A percentile compares a stretch with the other conserved stretches of the same genome.
Conservation (phyloP, 2,888 invertebrate genomes). For the Merodon equestris region DNA sequence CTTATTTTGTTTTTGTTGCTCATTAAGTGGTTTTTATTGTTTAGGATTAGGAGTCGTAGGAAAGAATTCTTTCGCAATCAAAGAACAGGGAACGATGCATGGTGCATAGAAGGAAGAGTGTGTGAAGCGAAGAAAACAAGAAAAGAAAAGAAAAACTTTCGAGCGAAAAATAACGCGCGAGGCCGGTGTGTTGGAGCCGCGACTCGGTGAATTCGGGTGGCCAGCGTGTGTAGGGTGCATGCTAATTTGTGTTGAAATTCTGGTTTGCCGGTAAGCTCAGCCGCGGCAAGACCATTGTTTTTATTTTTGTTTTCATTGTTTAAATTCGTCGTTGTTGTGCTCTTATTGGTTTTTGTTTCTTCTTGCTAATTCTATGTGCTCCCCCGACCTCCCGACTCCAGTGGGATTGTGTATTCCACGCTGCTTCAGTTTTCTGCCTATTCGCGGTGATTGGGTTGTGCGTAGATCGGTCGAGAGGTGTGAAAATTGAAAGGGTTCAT, state of each 20-base stretch:
- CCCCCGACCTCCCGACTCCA: constrained; percentile 34
- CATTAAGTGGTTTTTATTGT: constrained; percentile 41
- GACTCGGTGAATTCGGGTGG: constrained; percentile 18
- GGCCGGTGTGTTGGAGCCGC: constrained; percentile 30
- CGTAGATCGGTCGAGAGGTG: constrained; percentile 36
- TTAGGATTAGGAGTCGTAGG: constrained; percentile 6
- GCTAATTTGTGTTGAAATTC: constrained; percentile 56
- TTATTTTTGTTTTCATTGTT: constrained; percentile 15
- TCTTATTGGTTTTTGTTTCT: constrained; percentile 9
- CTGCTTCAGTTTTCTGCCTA: constrained; percentile 44
- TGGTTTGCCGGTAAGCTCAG: constrained; percentile 62
- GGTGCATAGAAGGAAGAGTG: too few species aligned
- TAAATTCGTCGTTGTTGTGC: constrained; percentile 48
- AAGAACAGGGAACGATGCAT: too few species aligned
- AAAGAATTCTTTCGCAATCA: constrained; percentile 9
- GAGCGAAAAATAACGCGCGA: constrained; percentile 50
- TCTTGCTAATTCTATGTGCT: background rate
- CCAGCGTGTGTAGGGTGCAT: constrained; percentile 54
- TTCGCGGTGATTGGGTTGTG: constrained; percentile 19
- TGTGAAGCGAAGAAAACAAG: constrained; percentile 3
- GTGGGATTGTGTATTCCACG: constrained; percentile 38
- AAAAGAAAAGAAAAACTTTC: constrained; percentile 15
- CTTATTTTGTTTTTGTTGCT: constrained; percentile 22
- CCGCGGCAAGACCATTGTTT: constrained; percentile 20
- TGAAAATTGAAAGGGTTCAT: too few species aligned